phyloP scores from a whole-genome alignment of 2,888 invertebrate genomes.

The Acronicta aceris region DNA sequence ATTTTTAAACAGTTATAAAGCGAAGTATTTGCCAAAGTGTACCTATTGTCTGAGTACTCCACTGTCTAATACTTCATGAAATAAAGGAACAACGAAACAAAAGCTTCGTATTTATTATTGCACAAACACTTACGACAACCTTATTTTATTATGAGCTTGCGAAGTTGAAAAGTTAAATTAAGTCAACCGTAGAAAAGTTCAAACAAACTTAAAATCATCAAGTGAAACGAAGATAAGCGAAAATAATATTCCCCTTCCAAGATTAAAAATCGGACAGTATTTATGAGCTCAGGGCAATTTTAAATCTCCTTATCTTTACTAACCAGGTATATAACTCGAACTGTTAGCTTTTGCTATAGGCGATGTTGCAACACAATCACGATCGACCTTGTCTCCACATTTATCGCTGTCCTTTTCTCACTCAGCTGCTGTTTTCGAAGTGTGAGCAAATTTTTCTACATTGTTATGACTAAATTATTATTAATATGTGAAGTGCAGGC shows the following conservation, averaged over 20 bases:
- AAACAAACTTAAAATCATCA: slow-evolving; percentile 6
- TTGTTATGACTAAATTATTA: slow-evolving; percentile 39
- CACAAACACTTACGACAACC: too few relatives aligned
- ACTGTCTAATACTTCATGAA: too few relatives aligned
- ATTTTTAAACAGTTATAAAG: too few relatives aligned
- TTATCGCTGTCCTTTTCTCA: slow-evolving; percentile 68
- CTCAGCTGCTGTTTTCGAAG: slow-evolving; percentile 25
- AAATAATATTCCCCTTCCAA: slow-evolving; percentile 45
- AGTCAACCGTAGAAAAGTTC: background rate
- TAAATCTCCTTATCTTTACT: slow-evolving; percentile 75
- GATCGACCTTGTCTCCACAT: slow-evolving; percentile 75
- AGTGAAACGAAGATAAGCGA: slow-evolving; percentile 21
- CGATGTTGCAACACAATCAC: slow-evolving; percentile 76
- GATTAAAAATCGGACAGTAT: slow-evolving; percentile 60
- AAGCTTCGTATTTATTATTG: too few relatives aligned
- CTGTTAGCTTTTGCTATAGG: slow-evolving; percentile 72
- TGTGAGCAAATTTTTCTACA: slow-evolving; percentile 14
- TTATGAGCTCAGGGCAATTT: slow-evolving; percentile 63
- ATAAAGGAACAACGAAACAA: too few relatives aligned
- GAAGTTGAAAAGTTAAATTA: background rate
- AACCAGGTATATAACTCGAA: slow-evolving; percentile 77
- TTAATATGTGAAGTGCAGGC: slow-evolving; percentile 50
- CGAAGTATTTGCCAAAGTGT: too few relatives aligned
- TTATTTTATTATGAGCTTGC: too few relatives aligned
- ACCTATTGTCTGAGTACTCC: too few relatives aligned